Conservation (phyloP, 2,888 invertebrate species). For the Caenorhabditis afra region DNA sequence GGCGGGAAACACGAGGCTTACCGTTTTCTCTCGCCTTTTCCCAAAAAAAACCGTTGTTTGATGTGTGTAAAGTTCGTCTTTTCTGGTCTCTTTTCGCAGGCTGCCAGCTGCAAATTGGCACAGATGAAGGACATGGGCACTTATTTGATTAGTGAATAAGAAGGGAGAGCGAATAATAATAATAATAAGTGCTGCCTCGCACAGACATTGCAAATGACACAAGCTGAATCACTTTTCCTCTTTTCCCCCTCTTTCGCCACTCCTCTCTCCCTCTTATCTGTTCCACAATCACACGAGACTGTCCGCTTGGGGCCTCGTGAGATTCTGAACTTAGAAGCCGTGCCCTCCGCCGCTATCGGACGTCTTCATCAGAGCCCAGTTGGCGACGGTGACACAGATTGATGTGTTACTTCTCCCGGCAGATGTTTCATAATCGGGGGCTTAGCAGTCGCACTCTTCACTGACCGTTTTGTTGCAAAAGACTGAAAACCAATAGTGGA, state of each 20-base stretch:
- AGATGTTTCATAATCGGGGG: constrained; percentile 52
- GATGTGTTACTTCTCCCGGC: constrained; percentile 24
- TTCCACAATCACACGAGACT: not conserved
- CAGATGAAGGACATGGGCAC: not conserved
- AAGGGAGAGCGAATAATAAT: not conserved
- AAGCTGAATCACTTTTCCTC: constrained; percentile 15
- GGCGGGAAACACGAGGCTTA: constrained; percentile 45
- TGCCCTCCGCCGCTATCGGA: constrained; percentile 20
- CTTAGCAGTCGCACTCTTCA: constrained; percentile 5
- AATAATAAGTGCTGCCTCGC: constrained; percentile 10
- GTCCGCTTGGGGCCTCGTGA: not conserved
- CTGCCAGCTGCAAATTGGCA: not conserved
- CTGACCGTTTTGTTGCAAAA: not conserved
- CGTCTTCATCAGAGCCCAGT: constrained; percentile 38
- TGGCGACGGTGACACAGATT: constrained; percentile 47
- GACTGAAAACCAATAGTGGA: constrained; percentile 28
- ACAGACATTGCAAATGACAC: constrained; percentile 43
- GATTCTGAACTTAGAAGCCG: not conserved
- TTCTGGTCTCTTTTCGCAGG: not conserved
- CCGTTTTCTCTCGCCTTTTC: constrained; percentile 19
- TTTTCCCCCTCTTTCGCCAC: not conserved
- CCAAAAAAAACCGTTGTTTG: constrained; percentile 39
- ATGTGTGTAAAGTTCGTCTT: constrained; percentile 15
- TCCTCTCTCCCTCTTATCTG: not conserved
- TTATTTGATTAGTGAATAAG: constrained; percentile 54